Base-by-base conservation (phyloP, 2,888 invertebrate genomes). In the Lathronympha strigana region DNA sequence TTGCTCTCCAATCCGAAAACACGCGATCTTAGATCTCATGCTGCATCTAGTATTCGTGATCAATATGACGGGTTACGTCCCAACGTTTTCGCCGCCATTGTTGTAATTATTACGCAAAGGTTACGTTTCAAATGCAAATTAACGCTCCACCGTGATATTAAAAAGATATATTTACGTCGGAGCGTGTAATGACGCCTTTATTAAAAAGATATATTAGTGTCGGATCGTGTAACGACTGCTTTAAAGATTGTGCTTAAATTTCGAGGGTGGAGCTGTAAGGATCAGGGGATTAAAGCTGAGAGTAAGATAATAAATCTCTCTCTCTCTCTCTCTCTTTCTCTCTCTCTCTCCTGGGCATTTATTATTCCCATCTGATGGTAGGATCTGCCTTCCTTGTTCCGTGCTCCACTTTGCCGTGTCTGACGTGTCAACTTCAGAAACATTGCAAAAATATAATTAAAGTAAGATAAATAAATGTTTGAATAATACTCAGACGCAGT, bases 61-160 rank as follows among this genome's bases (percentile, higher is more conserved):
- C 2, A 2, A 40, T 40, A 5, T 40, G 15, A 1, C 8, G 4
- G 4, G 17, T 15, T 80, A 74, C 77, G 75, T 77, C 76, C 74
- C 31, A 75, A 71, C 70, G 70, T 69, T 67, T 68, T 73, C 74
- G 74, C 71, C 51, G 64, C 77, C 74, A 80, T 82, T 83, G 80
- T 81, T 76, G 63, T 75, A 71, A 73, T 63, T 72, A 76, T 83
- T 78, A 74, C 77, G 76, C 78, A 82, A 85, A 74, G 71, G 43
- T 58, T 53, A 55, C 60, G 50, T 51, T 53, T 58, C 45, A 51
- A 8, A 64, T 60, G 58, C 64, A 64, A 64, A 64, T 64, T 36
- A 64, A 58, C 50, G 51, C 50, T 50, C 15, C 45, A 51, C 51
- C 33, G 43, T 13, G 19, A 50, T 51, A 51, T 53, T 58, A 51